Evolutionary conservation across 1,140 invertebrate species (phyloP).

Genomic region (Drosophila kikkawai): DNA sequence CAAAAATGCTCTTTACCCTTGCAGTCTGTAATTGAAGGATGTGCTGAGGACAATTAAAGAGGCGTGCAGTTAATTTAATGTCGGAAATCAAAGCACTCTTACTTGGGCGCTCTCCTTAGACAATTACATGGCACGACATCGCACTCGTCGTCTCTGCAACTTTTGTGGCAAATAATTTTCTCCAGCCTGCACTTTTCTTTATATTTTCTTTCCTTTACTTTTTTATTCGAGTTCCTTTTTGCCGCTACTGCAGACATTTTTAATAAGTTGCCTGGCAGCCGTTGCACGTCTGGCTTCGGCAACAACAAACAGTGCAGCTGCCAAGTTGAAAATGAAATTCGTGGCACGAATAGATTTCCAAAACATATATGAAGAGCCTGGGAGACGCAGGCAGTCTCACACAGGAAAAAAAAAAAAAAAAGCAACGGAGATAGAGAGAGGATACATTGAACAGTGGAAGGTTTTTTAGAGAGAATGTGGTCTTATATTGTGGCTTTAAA

Average conservation of each 20-base stretch:
- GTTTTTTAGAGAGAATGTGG: neutral
- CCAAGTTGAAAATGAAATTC: conserved; percentile 81
- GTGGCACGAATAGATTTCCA: conserved; percentile 79
- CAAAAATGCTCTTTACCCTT: conserved; percentile 3
- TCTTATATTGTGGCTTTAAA: neutral
- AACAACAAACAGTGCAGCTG: conserved; percentile 75
- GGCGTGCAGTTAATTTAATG: conserved; percentile 67
- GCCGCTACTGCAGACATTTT: conserved; percentile 76
- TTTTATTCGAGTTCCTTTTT: conserved; percentile 45
- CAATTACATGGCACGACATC: conserved; percentile 58
- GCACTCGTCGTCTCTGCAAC: conserved; percentile 43
- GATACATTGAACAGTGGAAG: conserved; percentile 13
- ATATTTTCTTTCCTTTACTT: conserved; percentile 6
- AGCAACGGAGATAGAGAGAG: neutral
- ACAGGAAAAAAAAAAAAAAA: neutral
- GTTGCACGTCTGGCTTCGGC: conserved; percentile 69
- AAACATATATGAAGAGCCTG: conserved; percentile 67
- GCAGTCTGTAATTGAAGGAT: conserved; percentile 22
- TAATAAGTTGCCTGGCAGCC: conserved; percentile 81
- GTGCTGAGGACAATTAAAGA: conserved; percentile 59
- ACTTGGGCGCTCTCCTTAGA: conserved; percentile 44
- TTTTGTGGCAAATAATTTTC: conserved; percentile 76
- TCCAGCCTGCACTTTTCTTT: conserved; percentile 28
- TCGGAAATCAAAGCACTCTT: conserved; percentile 76
- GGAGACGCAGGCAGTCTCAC: conserved; percentile 17